phyloP scores from a whole-genome alignment of 1,140 invertebrate species.

The Danaus melanippus region DNA sequence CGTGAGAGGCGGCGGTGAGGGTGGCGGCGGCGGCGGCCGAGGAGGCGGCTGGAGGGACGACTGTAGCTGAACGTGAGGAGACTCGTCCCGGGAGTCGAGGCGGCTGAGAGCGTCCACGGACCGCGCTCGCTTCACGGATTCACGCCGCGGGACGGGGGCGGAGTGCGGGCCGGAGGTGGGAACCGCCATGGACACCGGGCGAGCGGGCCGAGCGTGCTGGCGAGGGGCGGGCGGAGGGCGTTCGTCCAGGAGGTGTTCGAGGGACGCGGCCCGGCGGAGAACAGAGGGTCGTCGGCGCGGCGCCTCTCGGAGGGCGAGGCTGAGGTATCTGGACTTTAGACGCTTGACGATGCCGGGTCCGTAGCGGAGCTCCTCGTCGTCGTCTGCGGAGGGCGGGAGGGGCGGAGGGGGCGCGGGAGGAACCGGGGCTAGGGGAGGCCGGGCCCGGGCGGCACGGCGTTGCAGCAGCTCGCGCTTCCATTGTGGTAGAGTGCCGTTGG shows the following conservation, averaged over 20 bases:
- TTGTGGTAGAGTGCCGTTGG: slow-evolving; percentile 72
- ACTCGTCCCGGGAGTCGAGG: slow-evolving; percentile 66
- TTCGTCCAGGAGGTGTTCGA: slow-evolving; percentile 87
- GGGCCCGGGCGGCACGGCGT: slow-evolving; percentile 66
- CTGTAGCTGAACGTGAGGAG: slow-evolving; percentile 24
- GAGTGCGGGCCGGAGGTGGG: slow-evolving; percentile 61
- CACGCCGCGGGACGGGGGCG: slow-evolving; percentile 67
- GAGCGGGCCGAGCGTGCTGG: slow-evolving; percentile 25
- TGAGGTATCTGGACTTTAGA: slow-evolving; percentile 87
- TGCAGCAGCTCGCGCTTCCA: slow-evolving; percentile 84
- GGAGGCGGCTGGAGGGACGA: slow-evolving; percentile 17
- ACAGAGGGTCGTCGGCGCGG: slow-evolving; percentile 76
- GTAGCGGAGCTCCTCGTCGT: slow-evolving; percentile 87
- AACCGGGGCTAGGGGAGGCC: slow-evolving; percentile 24
- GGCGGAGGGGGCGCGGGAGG: slow-evolving; percentile 33
- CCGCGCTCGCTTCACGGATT: slow-evolving; percentile 85
- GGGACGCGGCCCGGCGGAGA: slow-evolving; percentile 84
- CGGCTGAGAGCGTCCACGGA: slow-evolving; percentile 86
- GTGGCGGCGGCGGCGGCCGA: slow-evolving; percentile 33
- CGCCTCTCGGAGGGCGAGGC: slow-evolving; percentile 81
- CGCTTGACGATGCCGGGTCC: slow-evolving; percentile 93
- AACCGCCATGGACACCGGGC: slow-evolving; percentile 57
- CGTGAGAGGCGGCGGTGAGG: slow-evolving; percentile 74
- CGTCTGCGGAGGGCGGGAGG: slow-evolving; percentile 44
- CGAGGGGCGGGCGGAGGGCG: slow-evolving; percentile 54